Percentiles rank a stretch among this genome's conserved stretches.
Conservation (phyloP, 1,140 invertebrate species). For the Cydia amplana region DNA sequence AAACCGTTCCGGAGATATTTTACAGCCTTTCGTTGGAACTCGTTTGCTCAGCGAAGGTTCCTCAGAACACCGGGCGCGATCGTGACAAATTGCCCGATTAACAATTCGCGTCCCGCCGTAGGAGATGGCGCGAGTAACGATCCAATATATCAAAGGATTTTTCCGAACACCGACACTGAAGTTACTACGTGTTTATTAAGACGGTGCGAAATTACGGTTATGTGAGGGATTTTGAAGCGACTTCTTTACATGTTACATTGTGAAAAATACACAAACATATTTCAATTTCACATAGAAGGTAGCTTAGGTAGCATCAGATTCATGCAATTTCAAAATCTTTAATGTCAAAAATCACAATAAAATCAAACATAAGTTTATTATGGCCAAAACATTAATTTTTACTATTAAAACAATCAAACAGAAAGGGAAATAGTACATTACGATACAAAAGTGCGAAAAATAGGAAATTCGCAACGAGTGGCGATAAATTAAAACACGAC, state of each 20-base stretch:
- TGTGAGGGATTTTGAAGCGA: constrained; percentile 18
- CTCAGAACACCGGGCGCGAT: constrained; percentile 68
- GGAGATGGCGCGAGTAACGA: constrained; percentile 75
- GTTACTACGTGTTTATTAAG: constrained; percentile 53
- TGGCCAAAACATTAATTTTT: background rate
- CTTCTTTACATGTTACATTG: background rate
- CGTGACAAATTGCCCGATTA: constrained; percentile 76
- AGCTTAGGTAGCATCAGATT: too few relatives aligned
- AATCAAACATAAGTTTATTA: background rate
- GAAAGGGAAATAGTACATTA: too few relatives aligned
- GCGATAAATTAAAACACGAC: too few relatives aligned
- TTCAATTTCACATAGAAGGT: too few relatives aligned
- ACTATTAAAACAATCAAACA: too few relatives aligned
- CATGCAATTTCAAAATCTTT: too few relatives aligned
- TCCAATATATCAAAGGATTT: constrained; percentile 77
- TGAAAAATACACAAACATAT: background rate
- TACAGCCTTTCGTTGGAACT: constrained; percentile 18
- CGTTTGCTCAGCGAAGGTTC: constrained; percentile 61
- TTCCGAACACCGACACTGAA: constrained; percentile 62
- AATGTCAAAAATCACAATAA: too few relatives aligned
- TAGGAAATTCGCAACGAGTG: too few relatives aligned
- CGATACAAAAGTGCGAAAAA: too few relatives aligned
- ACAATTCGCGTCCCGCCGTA: constrained; percentile 64
- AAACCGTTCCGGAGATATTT: constrained; percentile 12
- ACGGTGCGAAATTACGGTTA: constrained; percentile 15